Base-by-base conservation (phyloP, 2,113 vertebrate genomes). In the Cyphomyrus plagiostoma region DNA sequence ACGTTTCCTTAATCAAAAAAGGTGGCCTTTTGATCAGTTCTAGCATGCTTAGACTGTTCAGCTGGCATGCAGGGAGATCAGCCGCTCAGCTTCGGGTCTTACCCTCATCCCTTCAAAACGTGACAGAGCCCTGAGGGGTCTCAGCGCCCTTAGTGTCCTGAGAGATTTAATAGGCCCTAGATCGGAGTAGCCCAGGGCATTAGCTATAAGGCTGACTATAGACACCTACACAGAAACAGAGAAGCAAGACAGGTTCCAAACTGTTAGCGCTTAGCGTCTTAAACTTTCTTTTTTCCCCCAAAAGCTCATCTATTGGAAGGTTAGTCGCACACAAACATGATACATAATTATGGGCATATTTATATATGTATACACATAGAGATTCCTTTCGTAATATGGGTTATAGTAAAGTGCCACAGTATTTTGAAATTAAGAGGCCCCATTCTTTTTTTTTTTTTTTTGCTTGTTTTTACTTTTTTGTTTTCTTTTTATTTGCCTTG, bases 71-170 rank as follows among this genome's bases (percentile, higher is more conserved):
- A 98, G 97, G 97, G 97, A 96, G 96, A 97, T 96, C 96, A 96
- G 97, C 97, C 97, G 95, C 96, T 97, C 96, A 94, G 94, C 93
- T 96, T 96, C 95, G 94, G 93, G 95, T 97, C 98, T 99, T 99
- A 99, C 98, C 98, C 98, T 99, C 98, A 99, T 99, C 95, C 98
- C 98, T 97, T 99, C 98, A 99, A 99, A 99, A 97, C 98, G 98
- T 96, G 98, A 99, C 94, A 99, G 97, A 96, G 98, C 98, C 97
- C 98, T 99, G 97, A 99, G 98, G 96, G 98, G 98, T 96, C 98
- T 98, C 97, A 99, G 98, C 95, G 98, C 98, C 97, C 98, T 98
- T 96, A 99, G 97, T 95, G 98, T 99, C 97, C 98, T 99, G 98
- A 99, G 97, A 96, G 98, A 99, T 95, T 99, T 99, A 97, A 99